Evolutionary conservation across 2,113 vertebrate genomes (phyloP).

Genomic region (Rhea pennata): DNA sequence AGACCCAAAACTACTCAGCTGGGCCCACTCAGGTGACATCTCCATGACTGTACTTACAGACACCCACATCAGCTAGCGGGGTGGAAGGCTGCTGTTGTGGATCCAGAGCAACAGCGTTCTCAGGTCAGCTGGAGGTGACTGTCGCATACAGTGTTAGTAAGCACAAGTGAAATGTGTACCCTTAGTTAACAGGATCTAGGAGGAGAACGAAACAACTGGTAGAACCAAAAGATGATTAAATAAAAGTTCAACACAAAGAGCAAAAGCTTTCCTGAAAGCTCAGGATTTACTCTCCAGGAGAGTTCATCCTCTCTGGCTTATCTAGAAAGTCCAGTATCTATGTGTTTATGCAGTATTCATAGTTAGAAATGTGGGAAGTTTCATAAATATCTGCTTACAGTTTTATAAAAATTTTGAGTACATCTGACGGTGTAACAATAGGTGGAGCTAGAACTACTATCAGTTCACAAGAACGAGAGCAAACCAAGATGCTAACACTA

Average conservation of each 20-base stretch:
- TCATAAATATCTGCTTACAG: accelerated
- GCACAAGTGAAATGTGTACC: no score
- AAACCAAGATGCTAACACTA: accelerated
- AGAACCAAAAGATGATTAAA: neutral
- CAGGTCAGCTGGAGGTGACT: no score
- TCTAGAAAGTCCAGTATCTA: accelerated
- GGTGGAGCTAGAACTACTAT: neutral
- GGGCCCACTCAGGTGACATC: no score
- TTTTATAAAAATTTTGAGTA: accelerated
- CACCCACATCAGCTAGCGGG: no score
- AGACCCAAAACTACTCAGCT: no score
- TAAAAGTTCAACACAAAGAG: neutral
- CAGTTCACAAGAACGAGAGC: accelerated
- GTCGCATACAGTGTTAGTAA: no score
- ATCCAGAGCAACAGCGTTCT: no score
- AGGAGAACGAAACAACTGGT: neutral
- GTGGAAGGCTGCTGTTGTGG: no score
- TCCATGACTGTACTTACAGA: no score
- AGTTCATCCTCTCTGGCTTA: accelerated
- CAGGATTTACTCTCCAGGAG: neutral
- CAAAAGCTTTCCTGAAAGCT: neutral
- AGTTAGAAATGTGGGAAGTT: accelerated
- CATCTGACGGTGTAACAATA: neutral
- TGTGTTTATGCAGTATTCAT: accelerated
- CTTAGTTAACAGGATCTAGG: neutral